Evolutionary conservation across 2,113 vertebrate species (phyloP).

Genomic region (Thomomys bottae): DNA sequence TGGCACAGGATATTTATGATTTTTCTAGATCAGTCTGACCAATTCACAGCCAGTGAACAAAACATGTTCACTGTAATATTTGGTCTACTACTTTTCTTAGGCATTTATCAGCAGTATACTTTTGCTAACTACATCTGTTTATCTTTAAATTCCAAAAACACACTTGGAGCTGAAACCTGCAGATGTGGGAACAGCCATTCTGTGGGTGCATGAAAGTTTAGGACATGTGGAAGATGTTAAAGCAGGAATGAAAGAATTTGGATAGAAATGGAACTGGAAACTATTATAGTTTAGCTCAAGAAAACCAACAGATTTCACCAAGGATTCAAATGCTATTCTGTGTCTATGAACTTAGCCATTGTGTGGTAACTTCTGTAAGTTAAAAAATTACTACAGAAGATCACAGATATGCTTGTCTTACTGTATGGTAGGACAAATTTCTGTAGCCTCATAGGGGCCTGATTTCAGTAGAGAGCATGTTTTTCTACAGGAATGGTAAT

Average conservation of each 20-base stretch:
- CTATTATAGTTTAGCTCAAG: not conserved
- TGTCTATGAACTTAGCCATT: not conserved
- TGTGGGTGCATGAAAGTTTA: not conserved
- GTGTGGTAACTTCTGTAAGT: not conserved
- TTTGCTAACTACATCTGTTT: conserved; percentile 39
- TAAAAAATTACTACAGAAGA: not conserved
- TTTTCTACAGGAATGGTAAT: not conserved
- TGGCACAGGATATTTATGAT: not conserved
- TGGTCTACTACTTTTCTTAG: conserved; percentile 41
- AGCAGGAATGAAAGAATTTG: conserved; percentile 26
- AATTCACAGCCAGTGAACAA: not conserved
- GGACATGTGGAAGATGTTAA: conserved; percentile 49
- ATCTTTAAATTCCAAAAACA: conserved; percentile 52
- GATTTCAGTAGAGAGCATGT: not conserved
- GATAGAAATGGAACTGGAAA: not conserved
- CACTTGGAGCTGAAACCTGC: conserved; percentile 16
- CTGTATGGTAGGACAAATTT: not conserved
- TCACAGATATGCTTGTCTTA: not conserved
- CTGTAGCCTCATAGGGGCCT: not conserved
- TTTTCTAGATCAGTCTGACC: not conserved
- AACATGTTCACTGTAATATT: not conserved
- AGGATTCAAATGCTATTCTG: not conserved
- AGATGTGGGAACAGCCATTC: not conserved
- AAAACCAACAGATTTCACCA: not conserved
- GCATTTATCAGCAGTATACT: not conserved